Evolutionary conservation across 2,113 vertebrate genomes (phyloP), one percentile per base, ranked within the genome.

Genomic region (Elephas maximus): DNA sequence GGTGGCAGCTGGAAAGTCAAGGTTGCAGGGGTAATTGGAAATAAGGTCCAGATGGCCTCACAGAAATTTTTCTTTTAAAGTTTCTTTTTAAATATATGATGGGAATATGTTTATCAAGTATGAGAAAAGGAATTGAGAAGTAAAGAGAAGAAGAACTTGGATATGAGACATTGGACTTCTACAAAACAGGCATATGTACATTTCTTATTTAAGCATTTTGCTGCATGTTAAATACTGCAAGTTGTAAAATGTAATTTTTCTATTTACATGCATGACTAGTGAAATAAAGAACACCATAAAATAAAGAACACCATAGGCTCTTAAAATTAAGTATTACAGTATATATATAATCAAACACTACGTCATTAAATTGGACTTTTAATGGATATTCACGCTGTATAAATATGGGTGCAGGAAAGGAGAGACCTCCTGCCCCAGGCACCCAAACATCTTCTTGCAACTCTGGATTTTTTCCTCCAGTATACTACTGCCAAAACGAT

Each of bases 401-500:
- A 92, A 95, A 90, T 92, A 84, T 12, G n/a, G 77, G 80, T 67
- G 33, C 60, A 79, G 7, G 87, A 87, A 82, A 77, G 48, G 26
- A 92, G 83, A 91, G 30, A 73, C 73, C 92, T 91, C 85, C 92
- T 94, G 97, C 97, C 95, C 69, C 28, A 57, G 97, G 97, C 96
- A 95, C 90, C 94, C 97, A 79, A 67, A 87, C 18, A 1, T 96
- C 97, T 96, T 93, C 95, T 94, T 92, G 87, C 95, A 96, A 78
- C 81, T 93, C 90, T 83, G 88, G 28, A 90, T 89, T 90, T 92
- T 81, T 97, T 94, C 95, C 98, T 96, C 51, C 69, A 97, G 98
- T 94, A 95, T 90, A 93, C 78, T 44, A 77, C 96, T 98, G 97
- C 96, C 97, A 97, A 97, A 96, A 97, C 98, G 98, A 98, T 98